Conservation (phyloP, 2,797 vertebrate genomes). For the Selene dorsalis region DNA sequence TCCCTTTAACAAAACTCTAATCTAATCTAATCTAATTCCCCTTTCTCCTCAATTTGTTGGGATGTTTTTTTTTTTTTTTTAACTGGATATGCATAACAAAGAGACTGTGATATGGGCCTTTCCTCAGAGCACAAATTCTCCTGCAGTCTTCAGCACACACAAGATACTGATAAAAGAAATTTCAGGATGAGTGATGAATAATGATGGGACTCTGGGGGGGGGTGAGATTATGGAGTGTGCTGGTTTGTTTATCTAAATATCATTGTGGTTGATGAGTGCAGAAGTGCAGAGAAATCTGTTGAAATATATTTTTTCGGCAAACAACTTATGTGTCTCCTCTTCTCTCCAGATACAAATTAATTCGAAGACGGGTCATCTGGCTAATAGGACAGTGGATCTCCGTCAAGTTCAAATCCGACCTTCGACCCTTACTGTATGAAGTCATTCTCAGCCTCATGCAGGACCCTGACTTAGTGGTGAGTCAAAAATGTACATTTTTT, state of each 20-base stretch:
- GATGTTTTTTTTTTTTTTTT: neutral
- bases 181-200: slow-evolving; percentile 28
- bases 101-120: slow-evolving; percentile 4
- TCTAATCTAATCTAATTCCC: neutral
- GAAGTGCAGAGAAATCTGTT: slow-evolving; percentile 2
- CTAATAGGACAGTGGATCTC: slow-evolving; percentile 98
- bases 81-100: slow-evolving; percentile 10
- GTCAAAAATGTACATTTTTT: slow-evolving; percentile 45
- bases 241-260: slow-evolving; percentile 18
- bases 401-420: slow-evolving; percentile 96
- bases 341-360: slow-evolving; percentile 91
- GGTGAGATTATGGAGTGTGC: slow-evolving; percentile 7
- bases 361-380: slow-evolving; percentile 96
- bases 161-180: slow-evolving; percentile 25
- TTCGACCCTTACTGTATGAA: slow-evolving; percentile 94
- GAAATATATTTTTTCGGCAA: slow-evolving; percentile 19
- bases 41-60: neutral
- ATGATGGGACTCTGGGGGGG: neutral
- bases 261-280: neutral
- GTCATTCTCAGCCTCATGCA: slow-evolving; percentile 94
- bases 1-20: neutral
- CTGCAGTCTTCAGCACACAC: slow-evolving; percentile 9
- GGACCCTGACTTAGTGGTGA: slow-evolving; percentile 96
- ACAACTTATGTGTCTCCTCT: neutral
- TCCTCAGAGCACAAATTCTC: slow-evolving; percentile 36